phyloP scores from a whole-genome alignment of 2,797 vertebrate species.

The Aphelocoma californica region DNA sequence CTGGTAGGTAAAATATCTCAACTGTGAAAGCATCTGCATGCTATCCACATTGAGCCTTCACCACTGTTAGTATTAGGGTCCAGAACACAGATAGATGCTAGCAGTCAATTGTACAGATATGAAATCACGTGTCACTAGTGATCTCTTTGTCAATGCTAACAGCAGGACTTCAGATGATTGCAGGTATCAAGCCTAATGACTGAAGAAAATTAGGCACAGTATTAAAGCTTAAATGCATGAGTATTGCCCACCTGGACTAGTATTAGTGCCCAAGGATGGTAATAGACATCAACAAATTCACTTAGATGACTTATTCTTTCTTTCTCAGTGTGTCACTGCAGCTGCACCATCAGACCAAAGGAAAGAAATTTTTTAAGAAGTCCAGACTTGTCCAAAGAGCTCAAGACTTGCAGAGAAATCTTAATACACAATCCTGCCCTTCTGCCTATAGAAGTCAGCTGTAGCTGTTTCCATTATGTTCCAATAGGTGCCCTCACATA shows the following conservation, averaged over 20 bases:
- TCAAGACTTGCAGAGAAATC: neutral
- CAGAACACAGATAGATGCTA: neutral
- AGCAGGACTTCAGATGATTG: neutral
- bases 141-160: neutral
- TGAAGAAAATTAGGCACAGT: neutral
- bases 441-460: neutral
- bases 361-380: neutral
- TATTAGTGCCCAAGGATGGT: neutral
- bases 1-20: neutral
- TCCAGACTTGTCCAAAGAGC: slow-evolving; percentile 1
- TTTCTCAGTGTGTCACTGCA: neutral
- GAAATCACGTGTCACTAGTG: neutral
- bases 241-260: neutral
- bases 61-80: neutral
- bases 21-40: neutral
- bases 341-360: neutral
- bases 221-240: neutral
- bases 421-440: neutral
- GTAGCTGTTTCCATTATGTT: neutral
- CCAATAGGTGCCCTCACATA: neutral
- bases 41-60: neutral
- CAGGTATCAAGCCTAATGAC: neutral
- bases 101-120: neutral
- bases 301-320: neutral
- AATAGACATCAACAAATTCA: neutral